Conservation (phyloP, 2,888 invertebrate species). For the Tanaodytes sp. region DNA sequence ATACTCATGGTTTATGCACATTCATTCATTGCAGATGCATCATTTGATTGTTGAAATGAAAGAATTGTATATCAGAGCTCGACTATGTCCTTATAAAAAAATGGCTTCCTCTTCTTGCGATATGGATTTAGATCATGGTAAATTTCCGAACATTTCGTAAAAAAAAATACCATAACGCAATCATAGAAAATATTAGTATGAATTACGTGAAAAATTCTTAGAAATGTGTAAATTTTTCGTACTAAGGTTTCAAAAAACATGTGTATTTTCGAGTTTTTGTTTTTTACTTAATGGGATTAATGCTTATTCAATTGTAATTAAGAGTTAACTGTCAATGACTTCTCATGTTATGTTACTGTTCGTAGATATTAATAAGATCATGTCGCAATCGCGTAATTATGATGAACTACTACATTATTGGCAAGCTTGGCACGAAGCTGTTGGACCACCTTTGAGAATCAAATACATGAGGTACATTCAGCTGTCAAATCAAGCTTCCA, state of each 20-base stretch:
- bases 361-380: conserved; percentile 75
- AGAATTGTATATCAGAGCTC: conserved; percentile 82
- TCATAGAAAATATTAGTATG: too few species aligned
- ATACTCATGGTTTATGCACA: background rate
- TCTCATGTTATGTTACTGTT: conserved; percentile 18
- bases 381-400: conserved; percentile 83
- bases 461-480: conserved; percentile 86
- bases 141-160: too few species aligned
- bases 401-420: conserved; percentile 85
- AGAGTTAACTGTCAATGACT: too few species aligned
- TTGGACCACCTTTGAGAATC: conserved; percentile 83
- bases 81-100: conserved; percentile 80
- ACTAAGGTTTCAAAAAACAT: too few species aligned
- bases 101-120: conserved; percentile 69
- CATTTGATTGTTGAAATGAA: conserved; percentile 85
- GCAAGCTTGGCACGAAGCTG: conserved; percentile 86
- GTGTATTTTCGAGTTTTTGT: too few species aligned
- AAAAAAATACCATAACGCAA: too few species aligned
- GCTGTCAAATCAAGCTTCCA: conserved; percentile 85
- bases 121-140: conserved; percentile 73
- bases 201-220: too few species aligned
- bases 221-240: too few species aligned
- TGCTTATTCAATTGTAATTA: too few species aligned
- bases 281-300: too few species aligned
- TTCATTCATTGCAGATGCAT: conserved; percentile 76